Conservation (phyloP, 2,797 vertebrate species). For the Decapterus maruadsi region DNA sequence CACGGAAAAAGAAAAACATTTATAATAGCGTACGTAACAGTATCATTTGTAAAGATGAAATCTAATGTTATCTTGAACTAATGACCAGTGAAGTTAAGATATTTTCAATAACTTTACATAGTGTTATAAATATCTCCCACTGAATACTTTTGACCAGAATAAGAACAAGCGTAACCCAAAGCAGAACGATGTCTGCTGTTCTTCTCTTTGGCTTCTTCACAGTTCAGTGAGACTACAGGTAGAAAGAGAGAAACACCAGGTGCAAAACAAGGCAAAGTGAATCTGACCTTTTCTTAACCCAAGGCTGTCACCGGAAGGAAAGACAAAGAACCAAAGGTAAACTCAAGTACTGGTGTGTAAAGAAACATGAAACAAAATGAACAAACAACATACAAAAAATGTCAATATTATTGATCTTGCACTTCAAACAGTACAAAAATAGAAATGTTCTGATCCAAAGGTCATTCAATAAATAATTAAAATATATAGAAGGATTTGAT, state of each 20-base stretch:
- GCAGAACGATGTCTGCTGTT: slow-evolving; percentile 27
- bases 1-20: slow-evolving; percentile 5
- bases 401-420: slow-evolving; percentile 67
- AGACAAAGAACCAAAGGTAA: slow-evolving; percentile 38
- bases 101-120: slow-evolving; percentile 14
- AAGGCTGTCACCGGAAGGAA: slow-evolving; percentile 22
- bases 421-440: slow-evolving; percentile 98
- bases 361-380: slow-evolving; percentile 20
- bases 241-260: slow-evolving; percentile 15
- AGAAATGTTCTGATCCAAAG: slow-evolving; percentile 91
- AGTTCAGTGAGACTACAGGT: slow-evolving; percentile 71
- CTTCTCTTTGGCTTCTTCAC: slow-evolving; percentile 74
- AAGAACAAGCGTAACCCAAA: slow-evolving; percentile 20
- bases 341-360: slow-evolving; percentile 68
- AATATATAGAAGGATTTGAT: slow-evolving; percentile 55
- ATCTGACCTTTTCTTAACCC: slow-evolving; percentile 17
- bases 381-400: slow-evolving; percentile 29
- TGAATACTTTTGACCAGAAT: slow-evolving; percentile 9
- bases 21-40: slow-evolving; percentile 23
- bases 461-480: slow-evolving; percentile 95
- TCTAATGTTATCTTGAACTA: slow-evolving; percentile 25
- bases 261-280: slow-evolving; percentile 11
- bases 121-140: slow-evolving; percentile 31
- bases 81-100: slow-evolving; percentile 21
- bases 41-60: slow-evolving; percentile 21